Evolutionary conservation across 2,888 invertebrate genomes (phyloP).

Genomic region (Pterostichus madidus): DNA sequence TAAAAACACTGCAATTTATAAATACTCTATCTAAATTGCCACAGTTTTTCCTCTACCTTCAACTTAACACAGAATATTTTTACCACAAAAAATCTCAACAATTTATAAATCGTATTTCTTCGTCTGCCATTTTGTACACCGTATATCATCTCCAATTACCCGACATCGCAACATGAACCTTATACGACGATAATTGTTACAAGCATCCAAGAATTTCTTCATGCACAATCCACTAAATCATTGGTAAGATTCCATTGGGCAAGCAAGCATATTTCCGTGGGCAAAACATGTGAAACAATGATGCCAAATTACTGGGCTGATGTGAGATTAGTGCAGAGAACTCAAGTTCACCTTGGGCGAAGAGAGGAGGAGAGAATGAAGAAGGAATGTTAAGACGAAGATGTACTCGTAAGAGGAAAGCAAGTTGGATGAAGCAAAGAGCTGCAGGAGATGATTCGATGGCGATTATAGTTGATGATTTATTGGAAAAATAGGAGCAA

Average conservation of each 20-base stretch:
- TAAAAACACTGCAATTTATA: background rate
- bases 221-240: background rate
- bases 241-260: background rate
- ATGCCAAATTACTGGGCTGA: conserved; percentile 41
- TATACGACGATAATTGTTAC: conserved; percentile 50
- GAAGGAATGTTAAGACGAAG: too few species aligned
- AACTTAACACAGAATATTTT: background rate
- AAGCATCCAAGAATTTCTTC: conserved; percentile 1
- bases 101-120: conserved; percentile 26
- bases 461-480: too few species aligned
- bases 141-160: conserved; percentile 51
- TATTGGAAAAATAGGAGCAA: too few species aligned
- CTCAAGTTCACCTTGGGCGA: conserved; percentile 19
- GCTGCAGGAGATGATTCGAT: too few species aligned
- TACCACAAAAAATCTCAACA: background rate
- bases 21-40: conserved; percentile 4
- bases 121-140: background rate
- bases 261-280: background rate
- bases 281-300: conserved; percentile 55
- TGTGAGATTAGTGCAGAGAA: conserved; percentile 31
- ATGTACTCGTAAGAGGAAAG: too few species aligned
- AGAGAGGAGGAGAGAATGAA: background rate
- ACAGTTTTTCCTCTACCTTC: background rate
- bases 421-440: too few species aligned
- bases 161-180: conserved; percentile 43